A percentile compares a stretch with the other conserved stretches of the same genome.
Evolutionary conservation across 2,797 vertebrate species (phyloP).

Genomic region (Neostethus bicornis): DNA sequence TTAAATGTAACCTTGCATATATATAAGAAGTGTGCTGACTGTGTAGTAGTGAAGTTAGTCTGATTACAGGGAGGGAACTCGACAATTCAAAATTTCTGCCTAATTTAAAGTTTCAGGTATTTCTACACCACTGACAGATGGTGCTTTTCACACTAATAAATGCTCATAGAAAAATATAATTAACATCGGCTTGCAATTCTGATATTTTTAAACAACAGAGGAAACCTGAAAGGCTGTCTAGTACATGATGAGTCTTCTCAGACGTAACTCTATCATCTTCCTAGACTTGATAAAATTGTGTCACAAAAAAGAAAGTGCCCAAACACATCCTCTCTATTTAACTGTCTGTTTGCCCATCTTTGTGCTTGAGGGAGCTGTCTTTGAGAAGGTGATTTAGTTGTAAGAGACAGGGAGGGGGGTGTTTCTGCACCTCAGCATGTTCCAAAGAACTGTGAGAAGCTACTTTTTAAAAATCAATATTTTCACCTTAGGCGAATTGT

Average conservation of each 20-base stretch:
- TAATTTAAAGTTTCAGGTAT: conserved; percentile 25
- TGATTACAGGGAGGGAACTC: conserved; percentile 6
- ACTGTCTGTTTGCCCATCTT: conserved; percentile 11
- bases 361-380: background rate
- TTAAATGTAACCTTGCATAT: background rate
- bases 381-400: conserved; percentile 17
- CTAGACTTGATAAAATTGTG: conserved; percentile 28
- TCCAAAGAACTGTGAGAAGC: conserved; percentile 55
- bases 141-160: no score
- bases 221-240: no score
- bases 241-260: conserved; percentile 24
- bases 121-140: no score
- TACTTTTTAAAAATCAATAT: conserved; percentile 68
- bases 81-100: conserved; percentile 18
- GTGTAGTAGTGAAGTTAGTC: background rate
- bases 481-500: conserved; percentile 53
- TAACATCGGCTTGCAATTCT: no score
- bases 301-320: conserved; percentile 22
- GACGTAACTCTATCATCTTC: conserved; percentile 19
- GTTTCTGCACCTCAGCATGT: conserved; percentile 54
- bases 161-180: no score
- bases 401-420: conserved; percentile 13
- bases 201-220: no score
- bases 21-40: conserved; percentile 10
- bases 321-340: conserved; percentile 10